A percentile compares a stretch with the other conserved stretches of the same genome.
These are phyloP conservation scores for Temnothorax nylanderi DNA, from an alignment of 1,140 invertebrate species.

Conservation along the genomic window DNA sequence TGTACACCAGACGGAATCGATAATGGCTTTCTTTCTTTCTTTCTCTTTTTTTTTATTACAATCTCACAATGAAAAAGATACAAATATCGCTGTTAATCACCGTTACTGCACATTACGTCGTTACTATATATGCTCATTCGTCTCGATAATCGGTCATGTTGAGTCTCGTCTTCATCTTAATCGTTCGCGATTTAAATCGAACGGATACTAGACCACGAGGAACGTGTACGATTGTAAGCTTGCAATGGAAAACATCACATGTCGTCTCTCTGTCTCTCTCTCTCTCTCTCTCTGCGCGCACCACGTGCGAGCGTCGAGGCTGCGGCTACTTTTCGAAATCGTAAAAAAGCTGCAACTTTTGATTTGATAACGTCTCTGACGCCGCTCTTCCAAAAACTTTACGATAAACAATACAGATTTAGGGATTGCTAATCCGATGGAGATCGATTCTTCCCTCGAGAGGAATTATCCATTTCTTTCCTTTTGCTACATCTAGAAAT, in stretches of 20 bases:
- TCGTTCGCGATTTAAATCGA: not conserved
- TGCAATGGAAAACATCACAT: slow-evolving; percentile 40
- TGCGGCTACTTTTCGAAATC: slow-evolving; percentile 16
- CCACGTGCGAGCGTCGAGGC: not conserved
- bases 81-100: slow-evolving; percentile 44
- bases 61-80: slow-evolving; percentile 64
- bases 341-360: slow-evolving; percentile 29
- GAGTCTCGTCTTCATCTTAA: not conserved
- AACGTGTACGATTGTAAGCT: not conserved
- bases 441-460: not conserved
- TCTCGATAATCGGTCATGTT: slow-evolving; percentile 14
- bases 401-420: not conserved
- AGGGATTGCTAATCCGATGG: not conserved
- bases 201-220: not conserved
- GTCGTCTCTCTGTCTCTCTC: not conserved
- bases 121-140: slow-evolving; percentile 32
- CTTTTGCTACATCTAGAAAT: slow-evolving; percentile 13
- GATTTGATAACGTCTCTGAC: slow-evolving; percentile 13
- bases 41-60: slow-evolving; percentile 49
- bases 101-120: slow-evolving; percentile 38
- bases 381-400: not conserved
- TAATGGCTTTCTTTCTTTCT: slow-evolving; percentile 43
- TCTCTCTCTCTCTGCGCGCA: not conserved
- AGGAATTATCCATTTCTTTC: not conserved
- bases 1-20: slow-evolving; percentile 69